Conservation (phyloP, 2,113 vertebrate species). For the Hippocampus barbouri region DNA sequence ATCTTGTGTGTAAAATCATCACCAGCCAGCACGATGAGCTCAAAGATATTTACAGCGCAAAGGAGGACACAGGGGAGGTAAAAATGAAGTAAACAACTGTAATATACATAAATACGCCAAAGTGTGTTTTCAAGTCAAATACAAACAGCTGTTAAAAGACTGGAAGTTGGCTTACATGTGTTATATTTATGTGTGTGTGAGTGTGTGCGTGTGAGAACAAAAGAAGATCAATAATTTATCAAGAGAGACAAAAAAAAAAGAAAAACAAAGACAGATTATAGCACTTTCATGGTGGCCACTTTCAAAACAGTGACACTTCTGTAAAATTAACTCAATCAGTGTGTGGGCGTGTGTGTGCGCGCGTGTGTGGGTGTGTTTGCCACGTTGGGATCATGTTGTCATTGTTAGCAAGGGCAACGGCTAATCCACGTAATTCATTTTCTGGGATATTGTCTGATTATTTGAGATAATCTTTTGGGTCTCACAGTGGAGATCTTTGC, state of each 20-base stretch:
- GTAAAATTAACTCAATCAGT: neutral
- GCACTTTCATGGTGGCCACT: neutral
- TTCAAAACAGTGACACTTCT: neutral
- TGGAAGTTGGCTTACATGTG: neutral
- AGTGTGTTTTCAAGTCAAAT: constrained; percentile 2
- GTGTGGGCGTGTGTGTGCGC: no score
- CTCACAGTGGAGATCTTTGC: neutral
- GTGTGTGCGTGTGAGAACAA: neutral
- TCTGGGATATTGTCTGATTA: constrained; percentile 3
- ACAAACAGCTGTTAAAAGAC: neutral
- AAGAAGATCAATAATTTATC: constrained; percentile 10
- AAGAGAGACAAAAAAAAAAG: neutral
- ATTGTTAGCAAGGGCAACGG: neutral
- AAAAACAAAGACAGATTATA: constrained; percentile 16
- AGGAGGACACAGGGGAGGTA: neutral
- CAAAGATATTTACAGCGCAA: constrained; percentile 15
- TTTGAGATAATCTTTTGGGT: constrained; percentile 1
- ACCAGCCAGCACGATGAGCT: constrained; percentile 23
- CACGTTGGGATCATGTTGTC: neutral
- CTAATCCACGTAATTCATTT: constrained; percentile 6
- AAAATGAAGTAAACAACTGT: constrained; percentile 6
- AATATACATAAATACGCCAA: neutral
- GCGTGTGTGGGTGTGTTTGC: neutral
- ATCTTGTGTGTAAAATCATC: constrained; percentile 42
- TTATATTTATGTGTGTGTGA: neutral